phyloP scores from a whole-genome alignment of 2,113 vertebrate genomes.

The Lophius piscatorius region DNA sequence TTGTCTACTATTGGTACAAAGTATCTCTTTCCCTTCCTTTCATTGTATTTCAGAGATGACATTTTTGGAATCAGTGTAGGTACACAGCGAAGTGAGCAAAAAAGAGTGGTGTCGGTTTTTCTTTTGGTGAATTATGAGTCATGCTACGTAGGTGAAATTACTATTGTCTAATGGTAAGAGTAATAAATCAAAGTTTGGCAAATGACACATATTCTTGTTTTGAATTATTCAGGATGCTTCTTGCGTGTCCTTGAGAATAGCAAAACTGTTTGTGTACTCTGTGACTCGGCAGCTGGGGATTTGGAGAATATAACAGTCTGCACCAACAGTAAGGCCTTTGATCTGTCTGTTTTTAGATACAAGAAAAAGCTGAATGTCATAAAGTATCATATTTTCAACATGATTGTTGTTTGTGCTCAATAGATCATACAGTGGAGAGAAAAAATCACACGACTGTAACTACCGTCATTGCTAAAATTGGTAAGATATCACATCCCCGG shows the following conservation, averaged over 20 bases:
- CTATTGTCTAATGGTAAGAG: no score
- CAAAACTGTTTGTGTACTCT: constrained; percentile 84
- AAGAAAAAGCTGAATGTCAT: not conserved
- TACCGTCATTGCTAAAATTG: constrained; percentile 76
- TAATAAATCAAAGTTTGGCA: no score
- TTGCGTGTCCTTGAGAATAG: constrained; percentile 82
- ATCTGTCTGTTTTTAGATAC: not conserved
- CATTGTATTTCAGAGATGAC: no score
- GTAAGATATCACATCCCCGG: constrained; percentile 57
- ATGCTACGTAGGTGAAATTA: no score
- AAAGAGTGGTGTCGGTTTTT: no score
- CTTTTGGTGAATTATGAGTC: no score
- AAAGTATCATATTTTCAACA: not conserved
- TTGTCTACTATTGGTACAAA: no score
- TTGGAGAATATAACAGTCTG: constrained; percentile 82
- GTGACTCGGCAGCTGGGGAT: constrained; percentile 78
- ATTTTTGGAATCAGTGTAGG: no score
- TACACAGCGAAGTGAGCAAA: no score
- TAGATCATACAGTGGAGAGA: constrained; percentile 70
- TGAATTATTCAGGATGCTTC: constrained; percentile 84
- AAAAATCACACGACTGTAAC: constrained; percentile 74
- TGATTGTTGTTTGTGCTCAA: not conserved
- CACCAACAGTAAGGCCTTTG: constrained; percentile 79
- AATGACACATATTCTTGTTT: constrained; percentile 9
- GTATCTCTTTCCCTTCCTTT: no score